Evolutionary conservation across 2,888 invertebrate species (phyloP).

Genomic region (Dichetophora obliterata): DNA sequence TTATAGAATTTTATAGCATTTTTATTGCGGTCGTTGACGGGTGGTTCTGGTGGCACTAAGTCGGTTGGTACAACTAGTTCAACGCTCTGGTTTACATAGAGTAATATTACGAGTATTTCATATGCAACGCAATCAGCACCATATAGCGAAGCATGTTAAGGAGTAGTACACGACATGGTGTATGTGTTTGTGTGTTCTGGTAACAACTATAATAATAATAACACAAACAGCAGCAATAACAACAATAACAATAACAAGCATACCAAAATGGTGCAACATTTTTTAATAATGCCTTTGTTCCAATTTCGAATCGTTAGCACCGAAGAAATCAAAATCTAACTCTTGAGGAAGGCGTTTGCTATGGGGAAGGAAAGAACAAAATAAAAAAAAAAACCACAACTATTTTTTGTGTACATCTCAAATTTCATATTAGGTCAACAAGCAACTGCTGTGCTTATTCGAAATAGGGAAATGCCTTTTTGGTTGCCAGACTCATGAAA

Average conservation of each 20-base stretch:
- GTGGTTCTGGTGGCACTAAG: neutral
- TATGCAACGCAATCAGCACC: slow-evolving; percentile 22
- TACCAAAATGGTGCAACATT: slow-evolving; percentile 16
- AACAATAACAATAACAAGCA: slow-evolving; percentile 18
- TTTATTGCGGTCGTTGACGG: slow-evolving; percentile 34
- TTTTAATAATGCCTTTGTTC: slow-evolving; percentile 37
- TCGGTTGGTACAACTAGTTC: neutral
- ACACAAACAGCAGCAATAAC: neutral
- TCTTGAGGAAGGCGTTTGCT: neutral
- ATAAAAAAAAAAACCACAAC: neutral
- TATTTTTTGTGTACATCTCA: neutral
- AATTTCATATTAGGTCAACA: too few relatives aligned
- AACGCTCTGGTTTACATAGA: neutral
- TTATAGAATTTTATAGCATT: slow-evolving; percentile 27
- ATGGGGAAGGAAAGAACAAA: neutral
- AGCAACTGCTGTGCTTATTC: too few relatives aligned
- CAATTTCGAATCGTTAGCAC: slow-evolving; percentile 30
- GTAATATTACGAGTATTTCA: slow-evolving; percentile 14
- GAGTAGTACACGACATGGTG: neutral
- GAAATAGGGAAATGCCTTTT: too few relatives aligned
- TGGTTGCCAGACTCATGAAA: too few relatives aligned
- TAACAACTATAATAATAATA: neutral
- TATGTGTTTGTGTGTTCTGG: neutral
- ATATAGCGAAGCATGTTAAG: slow-evolving; percentile 7
- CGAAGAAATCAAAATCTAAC: neutral